phyloP scores from a whole-genome alignment of 2,113 vertebrate genomes.

The Ophiodon elongatus region DNA sequence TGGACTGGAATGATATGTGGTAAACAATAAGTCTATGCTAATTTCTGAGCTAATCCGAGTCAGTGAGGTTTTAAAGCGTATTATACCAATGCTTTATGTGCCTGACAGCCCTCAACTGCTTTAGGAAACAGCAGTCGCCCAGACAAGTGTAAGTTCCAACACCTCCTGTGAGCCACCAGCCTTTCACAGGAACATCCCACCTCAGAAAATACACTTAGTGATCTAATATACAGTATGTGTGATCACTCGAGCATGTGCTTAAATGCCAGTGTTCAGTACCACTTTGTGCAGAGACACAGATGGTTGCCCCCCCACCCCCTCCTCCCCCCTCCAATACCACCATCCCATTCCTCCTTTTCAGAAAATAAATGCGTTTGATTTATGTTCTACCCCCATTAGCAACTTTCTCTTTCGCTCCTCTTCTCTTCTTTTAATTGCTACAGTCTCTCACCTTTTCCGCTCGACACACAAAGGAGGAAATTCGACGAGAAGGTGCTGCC shows the following conservation, averaged over 20 bases:
- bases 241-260: slow-evolving; percentile 55
- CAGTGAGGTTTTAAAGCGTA: slow-evolving; percentile 13
- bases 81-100: slow-evolving; percentile 19
- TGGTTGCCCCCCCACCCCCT: slow-evolving; percentile 11
- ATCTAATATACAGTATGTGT: slow-evolving; percentile 49
- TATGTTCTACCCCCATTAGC: slow-evolving; percentile 35
- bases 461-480: slow-evolving; percentile 26
- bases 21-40: background rate
- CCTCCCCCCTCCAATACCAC: background rate
- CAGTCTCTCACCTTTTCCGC: slow-evolving; percentile 36
- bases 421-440: slow-evolving; percentile 39
- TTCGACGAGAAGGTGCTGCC: slow-evolving; percentile 2
- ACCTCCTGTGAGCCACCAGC: slow-evolving; percentile 40
- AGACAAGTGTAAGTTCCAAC: slow-evolving; percentile 49
- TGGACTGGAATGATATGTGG: background rate
- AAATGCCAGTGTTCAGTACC: slow-evolving; percentile 48
- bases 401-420: slow-evolving; percentile 21
- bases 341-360: background rate
- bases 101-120: slow-evolving; percentile 5
- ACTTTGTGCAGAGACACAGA: slow-evolving; percentile 57
- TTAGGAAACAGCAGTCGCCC: slow-evolving; percentile 39
- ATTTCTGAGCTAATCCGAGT: slow-evolving; percentile 20
- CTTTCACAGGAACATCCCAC: slow-evolving; percentile 63
- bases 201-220: slow-evolving; percentile 55
- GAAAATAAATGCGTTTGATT: slow-evolving; percentile 43